Percentiles rank a stretch among this genome's conserved stretches.
Evolutionary conservation across 2,888 invertebrate genomes (phyloP).

Genomic region (Philonicus albiceps): DNA sequence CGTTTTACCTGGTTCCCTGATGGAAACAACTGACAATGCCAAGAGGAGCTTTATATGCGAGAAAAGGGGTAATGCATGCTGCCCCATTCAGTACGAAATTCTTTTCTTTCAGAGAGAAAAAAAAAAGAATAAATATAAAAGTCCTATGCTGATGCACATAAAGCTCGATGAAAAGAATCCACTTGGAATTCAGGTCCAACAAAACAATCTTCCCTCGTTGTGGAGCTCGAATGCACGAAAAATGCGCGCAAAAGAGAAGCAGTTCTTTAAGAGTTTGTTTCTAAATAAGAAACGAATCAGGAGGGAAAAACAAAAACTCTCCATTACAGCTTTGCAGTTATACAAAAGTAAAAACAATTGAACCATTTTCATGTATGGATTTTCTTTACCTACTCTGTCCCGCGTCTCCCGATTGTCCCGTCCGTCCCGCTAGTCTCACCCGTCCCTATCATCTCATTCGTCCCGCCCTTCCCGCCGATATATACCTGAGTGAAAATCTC

Average conservation of each 20-base stretch:
- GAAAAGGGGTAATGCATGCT: neutral
- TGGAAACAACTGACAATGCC: neutral
- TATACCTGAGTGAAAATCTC: neutral
- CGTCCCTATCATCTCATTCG: too few relatives aligned
- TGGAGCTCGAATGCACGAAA: neutral
- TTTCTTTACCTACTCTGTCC: neutral
- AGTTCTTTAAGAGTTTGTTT: neutral
- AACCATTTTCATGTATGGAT: neutral
- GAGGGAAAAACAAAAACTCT: neutral
- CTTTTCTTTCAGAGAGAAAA: neutral
- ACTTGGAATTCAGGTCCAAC: neutral
- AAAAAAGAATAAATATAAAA: neutral
- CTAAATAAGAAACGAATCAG: neutral
- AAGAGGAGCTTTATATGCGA: neutral
- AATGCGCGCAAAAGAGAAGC: neutral
- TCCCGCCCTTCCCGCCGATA: neutral
- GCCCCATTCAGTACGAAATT: neutral
- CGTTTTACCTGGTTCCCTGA: neutral
- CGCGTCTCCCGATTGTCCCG: neutral
- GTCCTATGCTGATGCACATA: neutral
- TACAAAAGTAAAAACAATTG: neutral
- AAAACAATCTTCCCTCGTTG: neutral
- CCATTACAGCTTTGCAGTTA: neutral
- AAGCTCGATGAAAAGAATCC: neutral
- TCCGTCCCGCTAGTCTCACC: too few relatives aligned